phyloP scores from a whole-genome alignment of 2,797 vertebrate species.

The Schizopygopsis pylzovi region DNA sequence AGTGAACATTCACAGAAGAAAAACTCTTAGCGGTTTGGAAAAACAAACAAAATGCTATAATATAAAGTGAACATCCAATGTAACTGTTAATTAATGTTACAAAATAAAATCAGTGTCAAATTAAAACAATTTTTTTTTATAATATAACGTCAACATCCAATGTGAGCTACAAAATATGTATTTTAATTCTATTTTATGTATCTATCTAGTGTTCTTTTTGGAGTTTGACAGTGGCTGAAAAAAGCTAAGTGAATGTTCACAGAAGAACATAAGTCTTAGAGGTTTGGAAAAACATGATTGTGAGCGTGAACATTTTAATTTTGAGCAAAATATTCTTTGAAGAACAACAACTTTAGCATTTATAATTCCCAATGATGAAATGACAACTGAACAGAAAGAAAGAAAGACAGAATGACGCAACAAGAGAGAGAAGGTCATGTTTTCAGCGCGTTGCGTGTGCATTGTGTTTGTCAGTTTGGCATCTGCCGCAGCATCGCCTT shows the following conservation, averaged over 20 bases:
- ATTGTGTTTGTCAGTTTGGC: slow-evolving; percentile 2
- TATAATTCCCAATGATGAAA: slow-evolving; percentile 10
- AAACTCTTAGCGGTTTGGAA: no score
- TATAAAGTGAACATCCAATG: not conserved
- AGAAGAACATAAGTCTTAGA: not conserved
- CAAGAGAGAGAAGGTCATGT: slow-evolving; percentile 18
- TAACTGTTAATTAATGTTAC: not conserved
- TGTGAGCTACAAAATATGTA: not conserved
- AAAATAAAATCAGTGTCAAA: not conserved
- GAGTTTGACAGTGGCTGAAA: not conserved
- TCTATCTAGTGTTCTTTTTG: not conserved
- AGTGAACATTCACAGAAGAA: no score
- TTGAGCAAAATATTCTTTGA: not conserved
- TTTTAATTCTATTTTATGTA: not conserved
- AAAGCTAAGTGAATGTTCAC: not conserved
- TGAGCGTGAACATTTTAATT: not conserved
- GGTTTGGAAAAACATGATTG: not conserved
- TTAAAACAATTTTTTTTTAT: no score
- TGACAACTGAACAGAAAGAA: slow-evolving; percentile 17
- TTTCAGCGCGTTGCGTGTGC: not conserved
- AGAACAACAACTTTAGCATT: not conserved
- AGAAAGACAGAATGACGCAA: not conserved
- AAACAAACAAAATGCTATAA: not conserved
- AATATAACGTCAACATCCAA: not conserved
- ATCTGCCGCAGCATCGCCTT: not conserved